Conservation (phyloP, 2,797 vertebrate species). For the Antrozous pallidus region DNA sequence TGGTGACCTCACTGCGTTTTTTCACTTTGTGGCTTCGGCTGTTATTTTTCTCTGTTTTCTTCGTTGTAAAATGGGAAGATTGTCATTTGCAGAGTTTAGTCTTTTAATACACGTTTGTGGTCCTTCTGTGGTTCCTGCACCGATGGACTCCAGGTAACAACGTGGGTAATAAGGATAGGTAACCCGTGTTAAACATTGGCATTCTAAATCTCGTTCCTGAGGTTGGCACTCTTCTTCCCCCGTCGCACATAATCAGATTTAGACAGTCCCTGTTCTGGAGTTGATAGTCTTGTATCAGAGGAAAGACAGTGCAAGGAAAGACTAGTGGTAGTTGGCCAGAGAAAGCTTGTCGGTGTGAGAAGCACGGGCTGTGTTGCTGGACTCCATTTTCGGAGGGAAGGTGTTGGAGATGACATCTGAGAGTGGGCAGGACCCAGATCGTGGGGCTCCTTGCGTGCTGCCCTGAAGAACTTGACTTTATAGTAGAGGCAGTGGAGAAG, state of each 20-base stretch:
- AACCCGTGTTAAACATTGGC: not conserved
- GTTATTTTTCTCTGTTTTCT: not conserved
- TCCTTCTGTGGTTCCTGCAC: not conserved
- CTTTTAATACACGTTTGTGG: not conserved
- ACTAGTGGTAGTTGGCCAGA: not conserved
- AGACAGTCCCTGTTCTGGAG: not conserved
- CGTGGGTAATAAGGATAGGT: not conserved
- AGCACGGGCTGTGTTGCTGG: not conserved
- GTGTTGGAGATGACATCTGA: too few species aligned
- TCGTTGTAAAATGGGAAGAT: not conserved
- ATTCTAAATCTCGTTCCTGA: not conserved
- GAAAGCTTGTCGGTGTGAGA: not conserved
- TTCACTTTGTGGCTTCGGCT: not conserved
- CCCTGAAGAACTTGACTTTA: not conserved
- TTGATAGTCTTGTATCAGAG: not conserved
- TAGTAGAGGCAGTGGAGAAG: not conserved
- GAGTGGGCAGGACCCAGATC: not conserved
- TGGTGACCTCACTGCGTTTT: not conserved
- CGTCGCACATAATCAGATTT: not conserved
- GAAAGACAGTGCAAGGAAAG: not conserved
- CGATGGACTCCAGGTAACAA: not conserved
- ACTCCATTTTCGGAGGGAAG: too few species aligned
- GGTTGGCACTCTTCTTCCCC: not conserved
- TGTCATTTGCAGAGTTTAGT: not conserved
- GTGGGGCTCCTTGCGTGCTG: not conserved